Evolutionary conservation across 2,113 vertebrate species (phyloP).

Genomic region (Seriola dumerili): DNA sequence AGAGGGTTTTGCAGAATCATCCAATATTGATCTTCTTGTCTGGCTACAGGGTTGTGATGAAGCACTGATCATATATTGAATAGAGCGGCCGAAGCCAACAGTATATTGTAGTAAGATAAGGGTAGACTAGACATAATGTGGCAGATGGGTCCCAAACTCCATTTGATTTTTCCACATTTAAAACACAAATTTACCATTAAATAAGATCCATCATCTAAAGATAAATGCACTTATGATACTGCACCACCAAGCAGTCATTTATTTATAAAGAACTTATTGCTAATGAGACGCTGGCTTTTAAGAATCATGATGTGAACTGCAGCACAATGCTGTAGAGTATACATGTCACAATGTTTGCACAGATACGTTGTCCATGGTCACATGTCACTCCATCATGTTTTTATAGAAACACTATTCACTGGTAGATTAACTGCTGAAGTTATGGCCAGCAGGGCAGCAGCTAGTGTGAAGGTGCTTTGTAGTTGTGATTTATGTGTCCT

Average conservation of each 20-base stretch:
- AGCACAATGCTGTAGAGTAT: not conserved
- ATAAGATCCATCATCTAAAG: not conserved
- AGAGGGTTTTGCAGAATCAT: not conserved
- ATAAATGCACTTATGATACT: not conserved
- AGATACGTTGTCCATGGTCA: not conserved
- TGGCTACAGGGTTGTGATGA: not conserved
- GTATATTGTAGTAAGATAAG: not conserved
- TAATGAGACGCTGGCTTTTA: too few relatives aligned
- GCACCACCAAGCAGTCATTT: not conserved
- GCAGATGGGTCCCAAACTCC: too few relatives aligned
- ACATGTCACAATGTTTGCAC: not conserved
- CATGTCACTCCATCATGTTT: not conserved
- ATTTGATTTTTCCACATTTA: accelerated
- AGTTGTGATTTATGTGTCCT: not conserved
- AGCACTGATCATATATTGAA: not conserved
- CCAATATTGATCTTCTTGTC: not conserved
- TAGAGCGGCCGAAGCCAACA: not conserved
- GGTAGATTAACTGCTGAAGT: not conserved
- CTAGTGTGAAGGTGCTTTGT: not conserved
- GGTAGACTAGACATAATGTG: not conserved
- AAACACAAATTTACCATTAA: not conserved
- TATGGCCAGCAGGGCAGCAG: not conserved
- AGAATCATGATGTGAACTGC: too few relatives aligned
- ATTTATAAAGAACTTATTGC: too few relatives aligned
- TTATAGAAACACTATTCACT: not conserved